phyloP scores from a whole-genome alignment of 2,797 vertebrate species.

The Brotula barbata region DNA sequence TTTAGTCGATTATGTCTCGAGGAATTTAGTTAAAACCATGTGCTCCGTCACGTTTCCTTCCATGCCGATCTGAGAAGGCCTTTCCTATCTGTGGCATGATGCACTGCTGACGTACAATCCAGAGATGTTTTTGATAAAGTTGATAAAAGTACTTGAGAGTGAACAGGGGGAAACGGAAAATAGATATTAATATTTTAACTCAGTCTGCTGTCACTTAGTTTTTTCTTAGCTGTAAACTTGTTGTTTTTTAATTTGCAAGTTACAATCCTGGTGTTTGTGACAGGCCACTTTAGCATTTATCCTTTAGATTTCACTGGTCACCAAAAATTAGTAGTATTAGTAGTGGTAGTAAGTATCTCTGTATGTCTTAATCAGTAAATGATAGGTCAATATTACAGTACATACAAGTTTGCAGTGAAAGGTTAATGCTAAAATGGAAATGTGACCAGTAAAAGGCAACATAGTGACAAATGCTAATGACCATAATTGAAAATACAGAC shows the following conservation, averaged over 20 bases:
- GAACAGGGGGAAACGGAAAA: conserved; percentile 17
- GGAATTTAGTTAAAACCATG: conserved; percentile 45
- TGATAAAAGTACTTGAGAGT: conserved; percentile 4
- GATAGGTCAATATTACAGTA: conserved; percentile 1
- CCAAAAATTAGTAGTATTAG: conserved; percentile 14
- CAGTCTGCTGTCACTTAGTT: conserved; percentile 31
- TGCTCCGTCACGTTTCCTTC: conserved; percentile 41
- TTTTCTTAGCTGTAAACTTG: conserved; percentile 35
- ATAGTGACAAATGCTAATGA: not conserved
- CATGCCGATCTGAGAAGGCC: conserved; percentile 33
- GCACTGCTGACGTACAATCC: conserved; percentile 28
- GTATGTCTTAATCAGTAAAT: not conserved
- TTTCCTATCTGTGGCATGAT: conserved; percentile 15
- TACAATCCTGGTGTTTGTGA: conserved; percentile 18
- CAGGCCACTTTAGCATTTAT: conserved; percentile 14
- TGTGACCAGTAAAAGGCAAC: not conserved
- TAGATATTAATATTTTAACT: conserved; percentile 27
- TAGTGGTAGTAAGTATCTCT: too few species aligned
- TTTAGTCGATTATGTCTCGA: conserved; percentile 58
- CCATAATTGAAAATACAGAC: too few species aligned
- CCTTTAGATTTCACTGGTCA: conserved; percentile 25
- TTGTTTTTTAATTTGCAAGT: conserved; percentile 17
- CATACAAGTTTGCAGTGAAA: not conserved
- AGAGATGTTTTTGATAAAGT: conserved; percentile 14
- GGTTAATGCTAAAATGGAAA: not conserved